Base-by-base conservation (phyloP, 2,888 invertebrate genomes). In the Helicoverpa assulta region DNA sequence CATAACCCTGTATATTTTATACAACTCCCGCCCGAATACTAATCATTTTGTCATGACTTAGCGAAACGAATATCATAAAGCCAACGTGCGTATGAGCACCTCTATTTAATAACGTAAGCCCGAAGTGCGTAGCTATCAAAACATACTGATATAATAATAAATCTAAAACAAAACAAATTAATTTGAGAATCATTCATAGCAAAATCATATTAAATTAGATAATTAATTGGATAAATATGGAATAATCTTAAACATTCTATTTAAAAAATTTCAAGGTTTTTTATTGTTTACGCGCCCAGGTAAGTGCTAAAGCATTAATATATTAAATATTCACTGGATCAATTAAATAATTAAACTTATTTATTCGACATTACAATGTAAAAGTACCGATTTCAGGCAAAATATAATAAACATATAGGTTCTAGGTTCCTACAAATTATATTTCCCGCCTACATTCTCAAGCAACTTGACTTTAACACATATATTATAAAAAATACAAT, bases 321-420 rank as follows among this genome's bases (percentile, higher is more conserved):
- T 92, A 92, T 92, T 92, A 93, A 90, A 89, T 87, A 90, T 85
- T 85, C 88, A 87, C 82, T 84, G 82, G 70, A 82, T 86, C 73
- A 78, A 86, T 86, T 77, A 82, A 87, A 85, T 85, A 82, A 88
- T 80, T 84, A 76, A 84, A 81, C 75, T 65, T 80, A 82, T 78
- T 81, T 78, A 79, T 66, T 73, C 58, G 67, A 80, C 81, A 80
- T 60, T 65, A 65, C 57, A 70, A 76, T 82, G 84, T 84, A 87
- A 86, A 85, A 89, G 88, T 88, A 89, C 88, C 90, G 77, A 87
- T 81, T 85, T 82, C 86, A 86, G 84, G 83, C 64, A 63, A 67
- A 73, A 78, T 80, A 80, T 84, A 16, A 43, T 6, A 84, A 77
- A 83, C 82, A 86, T 76, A 84, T 83, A 78, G 50, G 52, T 78